Base-by-base conservation (phyloP, 2,797 vertebrate species). In the Anomalospiza imberbis region DNA sequence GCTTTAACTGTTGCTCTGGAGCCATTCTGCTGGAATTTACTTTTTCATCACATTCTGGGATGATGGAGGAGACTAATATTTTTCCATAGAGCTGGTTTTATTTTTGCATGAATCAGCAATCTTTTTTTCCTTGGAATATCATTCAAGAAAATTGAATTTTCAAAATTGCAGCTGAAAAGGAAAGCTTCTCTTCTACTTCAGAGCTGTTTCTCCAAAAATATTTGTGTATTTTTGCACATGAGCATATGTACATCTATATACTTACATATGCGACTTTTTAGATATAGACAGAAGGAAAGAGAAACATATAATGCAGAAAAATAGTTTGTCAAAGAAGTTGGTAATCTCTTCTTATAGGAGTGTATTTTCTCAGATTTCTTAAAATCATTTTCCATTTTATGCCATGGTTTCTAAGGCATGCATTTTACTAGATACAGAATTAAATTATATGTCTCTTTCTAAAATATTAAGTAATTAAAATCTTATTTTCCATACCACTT, bases 31-130 rank as follows among this genome's bases (percentile, higher is more conserved):
- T 70, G 34, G 40, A 89, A 93, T 92, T 65, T 79, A 73, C 16
- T 79, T 95, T 91, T 88, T 68, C 85, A 92, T 80, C 40, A 16
- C 26, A 45, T 92, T 78, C 72, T 76, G 48, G 45, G 13, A 88
- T 93, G 93, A 93, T 70, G 51, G 74, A 95, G 17, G 71, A 79
- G 45, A 63, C 45, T 84, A 89, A 85, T 95, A 92, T 91, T 90
- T 93, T 91, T 81, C 55, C 34, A 84, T 2, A 42, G 66, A n/a
- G 12, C 12, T 72, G 31, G 79, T 89, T 68, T 53, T 5, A 38
- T 84, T 88, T 84, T 92, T 78, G 40, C 38, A 75, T 70, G 87
- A 88, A 73, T 89, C 62, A 38, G 54, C 70, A 89, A 42, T 78
- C 62, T 81, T 85, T 88, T 66, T 29, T 68, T 75, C 28, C n/a